Base-by-base conservation (phyloP, 1,140 invertebrate species). In the Trachymyrmex septentrionalis region DNA sequence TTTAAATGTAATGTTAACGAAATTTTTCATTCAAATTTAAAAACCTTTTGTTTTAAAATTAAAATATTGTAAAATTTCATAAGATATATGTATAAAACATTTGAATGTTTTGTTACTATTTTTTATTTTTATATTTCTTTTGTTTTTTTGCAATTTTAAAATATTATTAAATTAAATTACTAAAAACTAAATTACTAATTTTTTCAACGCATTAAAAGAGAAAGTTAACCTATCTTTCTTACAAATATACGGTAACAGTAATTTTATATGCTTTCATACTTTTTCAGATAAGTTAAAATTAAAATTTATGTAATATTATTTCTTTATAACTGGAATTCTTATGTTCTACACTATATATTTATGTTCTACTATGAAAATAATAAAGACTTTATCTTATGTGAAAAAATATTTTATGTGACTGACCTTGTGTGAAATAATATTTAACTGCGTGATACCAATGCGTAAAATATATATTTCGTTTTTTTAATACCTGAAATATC, bases 301-400 rank as follows among this genome's bases (percentile, higher is more conserved):
- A 53, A 67, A 30, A 53, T 80, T 14, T 59, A 3, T n/a, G 10
- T 57, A 12, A 24, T 6, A 34, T 44, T 44, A n/a, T 85, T 85
- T 69, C 3, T 67, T 16, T 34, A 14, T 30, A 50, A 4, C 12
- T 67, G 14, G n/a, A 44, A 21, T 44, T 44, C 21, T 44, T 67
- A n/a, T 80, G 57, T 85, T 71, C 55, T 69, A 72, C 71, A 77
- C n/a, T 85, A 50, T 50, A 50, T n/a, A n/a, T n/a, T n/a, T n/a
- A n/a, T n/a, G n/a, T n/a, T n/a, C n/a, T n/a, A n/a, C n/a, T n/a
- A 14, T 16, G 38, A 44, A 44, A 44, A 44, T 16, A 50, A 0
- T 50, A 50, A 50, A 38, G 16, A 50, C 0, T 0, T 50, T 50
- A 50, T 50, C 48, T 50, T 50, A 16, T 50, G 14, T n/a, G n/a